Evolutionary conservation across 2,888 invertebrate species (phyloP).

Genomic region (Napeogenes inachia): DNA sequence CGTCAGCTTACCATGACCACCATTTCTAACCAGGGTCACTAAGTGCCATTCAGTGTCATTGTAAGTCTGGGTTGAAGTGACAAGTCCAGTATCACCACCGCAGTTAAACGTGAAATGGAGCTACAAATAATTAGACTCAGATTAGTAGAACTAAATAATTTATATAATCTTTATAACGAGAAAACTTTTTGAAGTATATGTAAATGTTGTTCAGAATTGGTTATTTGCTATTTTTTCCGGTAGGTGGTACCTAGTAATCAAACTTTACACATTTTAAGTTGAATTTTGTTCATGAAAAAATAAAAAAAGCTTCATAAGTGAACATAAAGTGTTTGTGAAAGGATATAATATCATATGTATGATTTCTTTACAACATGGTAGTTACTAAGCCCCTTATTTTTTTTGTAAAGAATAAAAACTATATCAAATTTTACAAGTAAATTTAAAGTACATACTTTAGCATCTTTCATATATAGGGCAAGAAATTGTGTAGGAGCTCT

Average conservation of each 20-base stretch:
- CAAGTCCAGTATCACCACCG: slow-evolving; percentile 78
- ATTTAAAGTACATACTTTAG: slow-evolving; percentile 73
- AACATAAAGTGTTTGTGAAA: too few relatives aligned
- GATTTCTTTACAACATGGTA: too few relatives aligned
- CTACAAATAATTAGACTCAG: slow-evolving; percentile 49
- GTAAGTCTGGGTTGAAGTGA: slow-evolving; percentile 77
- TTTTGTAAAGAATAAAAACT: background rate
- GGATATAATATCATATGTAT: too few relatives aligned
- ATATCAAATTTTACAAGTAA: background rate
- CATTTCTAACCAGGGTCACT: slow-evolving; percentile 81
- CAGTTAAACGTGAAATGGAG: slow-evolving; percentile 84
- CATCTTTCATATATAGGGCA: slow-evolving; percentile 85
- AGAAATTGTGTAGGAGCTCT: slow-evolving; percentile 82
- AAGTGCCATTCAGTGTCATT: slow-evolving; percentile 90
- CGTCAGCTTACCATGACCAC: slow-evolving; percentile 80
- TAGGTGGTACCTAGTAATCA: too few relatives aligned
- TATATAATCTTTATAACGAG: too few relatives aligned
- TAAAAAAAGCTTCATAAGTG: too few relatives aligned
- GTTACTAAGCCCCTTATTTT: too few relatives aligned
- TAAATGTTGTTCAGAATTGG: too few relatives aligned
- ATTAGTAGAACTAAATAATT: background rate
- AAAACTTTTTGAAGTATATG: too few relatives aligned
- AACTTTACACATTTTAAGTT: too few relatives aligned
- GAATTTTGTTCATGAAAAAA: too few relatives aligned
- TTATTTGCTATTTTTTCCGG: too few relatives aligned